Evolutionary conservation across 2,888 invertebrate genomes (phyloP).

Genomic region (Diloba caeruleocephala): DNA sequence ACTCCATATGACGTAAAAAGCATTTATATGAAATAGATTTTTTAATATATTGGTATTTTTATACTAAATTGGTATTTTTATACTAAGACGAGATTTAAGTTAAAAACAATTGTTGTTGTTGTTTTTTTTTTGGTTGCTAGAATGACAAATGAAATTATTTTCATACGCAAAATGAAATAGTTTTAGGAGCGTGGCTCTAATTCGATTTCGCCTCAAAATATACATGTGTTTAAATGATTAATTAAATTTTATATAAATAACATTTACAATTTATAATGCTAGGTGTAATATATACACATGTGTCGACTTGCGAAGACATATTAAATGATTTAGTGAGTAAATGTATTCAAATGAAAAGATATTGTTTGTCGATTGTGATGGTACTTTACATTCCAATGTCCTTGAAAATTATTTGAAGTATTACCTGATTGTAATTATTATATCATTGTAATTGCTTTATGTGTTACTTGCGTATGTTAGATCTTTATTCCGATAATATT

Average conservation of each 20-base stretch:
- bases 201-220: slow-evolving; percentile 3
- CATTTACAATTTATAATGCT: slow-evolving; percentile 17
- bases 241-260: slow-evolving; percentile 13
- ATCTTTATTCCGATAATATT: no score
- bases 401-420: slow-evolving; percentile 18
- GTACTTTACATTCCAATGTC: slow-evolving; percentile 32
- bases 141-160: slow-evolving; percentile 9
- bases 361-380: slow-evolving; percentile 10
- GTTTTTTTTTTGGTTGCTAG: slow-evolving; percentile 21
- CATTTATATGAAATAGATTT: slow-evolving; percentile 30
- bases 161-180: neutral
- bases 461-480: slow-evolving; percentile 10
- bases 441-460: slow-evolving; percentile 17
- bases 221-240: slow-evolving; percentile 1
- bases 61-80: no score
- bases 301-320: slow-evolving; percentile 4
- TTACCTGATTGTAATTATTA: slow-evolving; percentile 2
- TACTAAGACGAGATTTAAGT: slow-evolving; percentile 38
- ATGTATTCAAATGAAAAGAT: neutral
- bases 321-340: neutral
- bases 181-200: slow-evolving; percentile 11
- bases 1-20: slow-evolving; percentile 25
- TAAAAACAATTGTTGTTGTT: slow-evolving; percentile 30
- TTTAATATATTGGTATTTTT: slow-evolving; percentile 55
- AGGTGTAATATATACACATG: slow-evolving; percentile 2